Evolutionary conservation across 2,888 invertebrate genomes (phyloP), one percentile per base, ranked within the genome.

Genomic region (Limulus polyphemus): DNA sequence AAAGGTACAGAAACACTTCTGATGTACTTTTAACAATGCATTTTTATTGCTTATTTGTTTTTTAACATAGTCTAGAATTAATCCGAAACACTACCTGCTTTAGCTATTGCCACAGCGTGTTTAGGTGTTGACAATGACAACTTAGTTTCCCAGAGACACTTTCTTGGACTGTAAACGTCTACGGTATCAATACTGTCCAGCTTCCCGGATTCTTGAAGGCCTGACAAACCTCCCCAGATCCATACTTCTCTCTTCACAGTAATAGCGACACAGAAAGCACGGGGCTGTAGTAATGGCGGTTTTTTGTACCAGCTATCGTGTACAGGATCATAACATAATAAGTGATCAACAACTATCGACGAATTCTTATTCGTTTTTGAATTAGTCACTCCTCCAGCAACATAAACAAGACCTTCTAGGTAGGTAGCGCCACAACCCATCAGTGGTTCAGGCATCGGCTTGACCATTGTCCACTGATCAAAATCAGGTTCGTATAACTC

Each of bases 191-290:
- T 60, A 49, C 64, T 65, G 14, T 48, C 32, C 16, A 58, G 47
- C 47, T 51, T 57, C 10, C 60, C 64, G 16, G 62, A 62, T 56
- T 62, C 62, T 16, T 14, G 59, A 5, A 62, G 12, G 2, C 48
- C 14, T 17, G 61, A 58, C 9, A 65, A 58, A 4, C 65, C 65
- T 63, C 65, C 64, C 60, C 62, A 65, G 11, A 63, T 10, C 65
- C 65, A 65, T 16, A 65, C 55, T 58, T 65, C 65, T 17, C 59
- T 56, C 16, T 56, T 61, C 47, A 63, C n/a, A 49, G 61, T 65
- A 5, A 54, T 61, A 48, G 63, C 61, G 47, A 58, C 50, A 49
- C 50, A n/a, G 46, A 55, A 65, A 17, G 65, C 65, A 14, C 65
- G 59, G 11, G 58, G 49, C 14, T 61, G 61, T 12, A 61, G 65